Percentiles rank a stretch among this genome's conserved stretches.
Conservation (phyloP, 2,888 invertebrate species). For the Lasioglossum zephyrum region DNA sequence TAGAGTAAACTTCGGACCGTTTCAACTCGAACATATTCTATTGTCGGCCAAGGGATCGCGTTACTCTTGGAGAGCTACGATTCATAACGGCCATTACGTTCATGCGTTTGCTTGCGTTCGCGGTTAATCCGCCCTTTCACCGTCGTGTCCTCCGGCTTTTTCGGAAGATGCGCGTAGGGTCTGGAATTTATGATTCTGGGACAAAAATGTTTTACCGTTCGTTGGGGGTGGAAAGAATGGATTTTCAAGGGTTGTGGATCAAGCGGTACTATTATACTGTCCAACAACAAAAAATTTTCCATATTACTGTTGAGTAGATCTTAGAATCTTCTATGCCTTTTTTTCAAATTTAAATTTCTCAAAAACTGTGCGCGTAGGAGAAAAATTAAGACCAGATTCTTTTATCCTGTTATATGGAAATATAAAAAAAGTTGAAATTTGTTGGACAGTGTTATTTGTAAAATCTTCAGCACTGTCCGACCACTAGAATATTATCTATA, state of each 20-base stretch:
- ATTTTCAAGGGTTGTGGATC: not conserved
- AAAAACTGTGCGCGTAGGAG: too few relatives aligned
- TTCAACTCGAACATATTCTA: not conserved
- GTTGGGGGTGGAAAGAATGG: not conserved
- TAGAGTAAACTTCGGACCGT: not conserved
- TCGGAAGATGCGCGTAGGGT: not conserved
- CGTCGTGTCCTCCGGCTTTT: not conserved
- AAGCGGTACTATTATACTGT: not conserved
- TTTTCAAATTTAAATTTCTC: too few relatives aligned
- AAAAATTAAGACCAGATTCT: too few relatives aligned
- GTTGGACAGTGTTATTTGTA: not conserved
- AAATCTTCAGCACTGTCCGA: not conserved
- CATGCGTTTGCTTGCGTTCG: not conserved
- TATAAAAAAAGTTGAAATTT: too few relatives aligned
- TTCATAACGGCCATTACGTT: not conserved
- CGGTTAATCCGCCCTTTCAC: not conserved
- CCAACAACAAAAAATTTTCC: too few relatives aligned
- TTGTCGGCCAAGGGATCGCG: not conserved
- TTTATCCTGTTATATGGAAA: too few relatives aligned
- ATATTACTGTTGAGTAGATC: too few relatives aligned
- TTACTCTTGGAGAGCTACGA: not conserved
- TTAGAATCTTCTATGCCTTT: too few relatives aligned
- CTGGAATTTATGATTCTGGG: not conserved
- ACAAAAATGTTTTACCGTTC: too few relatives aligned
- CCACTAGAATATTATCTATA: not conserved